These are phyloP conservation scores for Leptarthrus brevirostris DNA, from an alignment of 2,888 invertebrate species.

Conservation along the genomic window DNA sequence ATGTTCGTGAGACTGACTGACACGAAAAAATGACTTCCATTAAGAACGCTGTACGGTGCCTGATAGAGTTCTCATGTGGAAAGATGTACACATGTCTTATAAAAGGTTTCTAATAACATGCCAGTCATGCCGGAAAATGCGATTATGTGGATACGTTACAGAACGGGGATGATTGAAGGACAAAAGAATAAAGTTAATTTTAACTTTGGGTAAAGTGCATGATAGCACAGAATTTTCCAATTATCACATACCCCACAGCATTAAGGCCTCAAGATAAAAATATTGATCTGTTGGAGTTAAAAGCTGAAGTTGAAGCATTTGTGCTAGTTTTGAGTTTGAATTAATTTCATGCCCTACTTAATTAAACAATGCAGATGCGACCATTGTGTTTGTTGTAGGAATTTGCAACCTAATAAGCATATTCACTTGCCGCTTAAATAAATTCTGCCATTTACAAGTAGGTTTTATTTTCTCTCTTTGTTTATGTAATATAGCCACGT, in stretches of 20 bases:
- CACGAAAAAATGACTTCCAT: background rate
- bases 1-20: too few species aligned
- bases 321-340: too few species aligned
- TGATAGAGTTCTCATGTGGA: slow-evolving; percentile 18
- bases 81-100: slow-evolving; percentile 2
- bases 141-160: slow-evolving; percentile 6
- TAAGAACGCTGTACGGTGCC: background rate
- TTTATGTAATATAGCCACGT: too few species aligned
- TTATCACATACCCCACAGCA: background rate
- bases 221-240: slow-evolving; percentile 9
- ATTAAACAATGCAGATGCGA: too few species aligned
- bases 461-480: too few species aligned
- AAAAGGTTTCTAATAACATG: slow-evolving; percentile 12
- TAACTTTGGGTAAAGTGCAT: background rate
- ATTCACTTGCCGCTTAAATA: too few species aligned
- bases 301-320: too few species aligned
- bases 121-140: slow-evolving; percentile 12
- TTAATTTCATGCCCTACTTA: too few species aligned
- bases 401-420: too few species aligned
- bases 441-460: too few species aligned
- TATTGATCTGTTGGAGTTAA: background rate
- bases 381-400: too few species aligned
- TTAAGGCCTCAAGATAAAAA: background rate
- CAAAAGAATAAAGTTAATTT: slow-evolving; percentile 10
- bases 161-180: background rate